These are phyloP conservation scores for Actinia tenebrosa DNA, from an alignment of 64 coral and sea anemone species.

Conservation along the genomic window DNA sequence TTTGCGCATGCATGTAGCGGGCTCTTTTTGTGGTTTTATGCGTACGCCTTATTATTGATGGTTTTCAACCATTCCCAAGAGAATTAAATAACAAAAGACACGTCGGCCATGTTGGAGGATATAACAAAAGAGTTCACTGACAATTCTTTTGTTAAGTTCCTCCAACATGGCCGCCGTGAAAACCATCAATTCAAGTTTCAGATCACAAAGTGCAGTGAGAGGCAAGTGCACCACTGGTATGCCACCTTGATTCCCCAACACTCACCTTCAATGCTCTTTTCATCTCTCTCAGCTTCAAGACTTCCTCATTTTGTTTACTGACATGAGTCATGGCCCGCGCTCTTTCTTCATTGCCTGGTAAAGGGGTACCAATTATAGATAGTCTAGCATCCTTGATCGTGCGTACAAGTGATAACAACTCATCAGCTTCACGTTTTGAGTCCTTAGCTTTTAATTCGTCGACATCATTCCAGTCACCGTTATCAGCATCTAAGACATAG, in stretches of 20 bases:
- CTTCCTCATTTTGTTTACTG: neutral
- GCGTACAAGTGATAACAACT: slow-evolving; percentile 29
- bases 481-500: neutral
- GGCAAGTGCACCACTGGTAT: neutral
- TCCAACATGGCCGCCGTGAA: too few relatives aligned
- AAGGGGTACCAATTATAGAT: slow-evolving; percentile 28
- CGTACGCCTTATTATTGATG: too few relatives aligned
- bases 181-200: neutral
- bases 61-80: too few relatives aligned
- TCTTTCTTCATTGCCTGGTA: slow-evolving; percentile 22
- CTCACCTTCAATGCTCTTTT: slow-evolving; percentile 45
- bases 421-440: slow-evolving; percentile 4
- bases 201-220: neutral
- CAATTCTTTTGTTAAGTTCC: too few relatives aligned
- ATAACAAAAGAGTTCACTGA: too few relatives aligned
- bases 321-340: slow-evolving; percentile 11
- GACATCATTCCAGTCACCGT: neutral
- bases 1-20: too few relatives aligned
- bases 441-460: neutral
- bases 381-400: slow-evolving; percentile 35
- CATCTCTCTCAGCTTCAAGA: slow-evolving; percentile 18
- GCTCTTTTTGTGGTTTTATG: too few relatives aligned
- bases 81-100: too few relatives aligned
- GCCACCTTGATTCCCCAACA: neutral
- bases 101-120: too few relatives aligned